Conservation (phyloP, 2,888 invertebrate genomes). For the Drosophila mettleri region DNA sequence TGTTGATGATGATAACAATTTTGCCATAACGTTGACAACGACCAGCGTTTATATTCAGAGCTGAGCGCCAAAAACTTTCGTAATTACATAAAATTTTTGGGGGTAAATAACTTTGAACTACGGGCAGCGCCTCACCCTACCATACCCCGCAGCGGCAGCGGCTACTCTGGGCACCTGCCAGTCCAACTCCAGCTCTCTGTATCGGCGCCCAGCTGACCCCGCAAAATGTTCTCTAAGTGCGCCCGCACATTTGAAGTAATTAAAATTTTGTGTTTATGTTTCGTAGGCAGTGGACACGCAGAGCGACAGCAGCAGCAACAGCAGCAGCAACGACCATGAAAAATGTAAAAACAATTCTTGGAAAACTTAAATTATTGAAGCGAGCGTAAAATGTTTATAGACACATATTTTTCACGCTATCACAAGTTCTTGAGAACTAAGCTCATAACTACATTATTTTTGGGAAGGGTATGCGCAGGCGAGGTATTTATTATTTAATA, state of each 20-base stretch:
- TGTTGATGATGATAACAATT: slow-evolving; percentile 77
- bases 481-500: no score
- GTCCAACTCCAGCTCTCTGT: slow-evolving; percentile 15
- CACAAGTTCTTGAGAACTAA: slow-evolving; percentile 59
- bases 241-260: slow-evolving; percentile 77
- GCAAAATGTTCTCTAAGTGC: slow-evolving; percentile 74
- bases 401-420: slow-evolving; percentile 66
- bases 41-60: slow-evolving; percentile 69
- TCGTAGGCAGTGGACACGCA: slow-evolving; percentile 54
- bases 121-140: slow-evolving; percentile 12
- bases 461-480: slow-evolving; percentile 12
- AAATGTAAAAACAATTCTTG: slow-evolving; percentile 59
- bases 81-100: slow-evolving; percentile 80
- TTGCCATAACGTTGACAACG: slow-evolving; percentile 78
- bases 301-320: slow-evolving; percentile 2
- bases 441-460: slow-evolving; percentile 24
- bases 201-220: slow-evolving; percentile 61
- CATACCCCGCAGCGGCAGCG: slow-evolving; percentile 22
- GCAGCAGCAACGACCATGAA: slow-evolving; percentile 60
- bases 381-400: slow-evolving; percentile 53
- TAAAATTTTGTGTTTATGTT: slow-evolving; percentile 80
- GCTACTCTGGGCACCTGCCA: slow-evolving; percentile 35
- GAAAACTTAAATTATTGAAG: slow-evolving; percentile 64
- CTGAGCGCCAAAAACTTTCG: slow-evolving; percentile 79
- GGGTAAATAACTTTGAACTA: slow-evolving; percentile 78